A percentile compares a stretch with the other conserved stretches of the same genome.
Evolutionary conservation across 2,113 vertebrate species (phyloP).

Genomic region (Pelobates fuscus): DNA sequence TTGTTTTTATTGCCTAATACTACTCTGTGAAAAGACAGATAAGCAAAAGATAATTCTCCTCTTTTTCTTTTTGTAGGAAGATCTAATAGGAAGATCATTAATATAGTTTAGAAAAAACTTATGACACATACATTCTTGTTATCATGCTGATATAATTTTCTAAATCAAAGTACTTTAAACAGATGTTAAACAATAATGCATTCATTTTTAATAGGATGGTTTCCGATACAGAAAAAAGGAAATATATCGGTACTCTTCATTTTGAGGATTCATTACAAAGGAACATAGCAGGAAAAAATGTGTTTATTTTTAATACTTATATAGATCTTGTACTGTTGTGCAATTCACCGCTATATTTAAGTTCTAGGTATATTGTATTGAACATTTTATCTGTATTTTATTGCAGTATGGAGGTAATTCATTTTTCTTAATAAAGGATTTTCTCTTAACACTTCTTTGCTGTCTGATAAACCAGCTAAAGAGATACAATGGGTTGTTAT

Average conservation of each 20-base stretch:
- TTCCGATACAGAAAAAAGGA: neutral
- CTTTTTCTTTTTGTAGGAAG: neutral
- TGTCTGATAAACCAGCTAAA: no score
- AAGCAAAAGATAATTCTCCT: conserved; percentile 56
- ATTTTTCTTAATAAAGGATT: no score
- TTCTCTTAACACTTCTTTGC: no score
- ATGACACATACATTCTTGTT: neutral
- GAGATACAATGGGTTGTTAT: no score
- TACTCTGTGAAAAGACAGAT: conserved; percentile 62
- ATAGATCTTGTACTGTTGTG: no score
- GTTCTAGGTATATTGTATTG: no score
- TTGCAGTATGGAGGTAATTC: no score
- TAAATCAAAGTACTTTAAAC: neutral
- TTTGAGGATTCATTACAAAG: neutral
- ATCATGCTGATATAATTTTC: neutral
- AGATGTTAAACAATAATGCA: neutral
- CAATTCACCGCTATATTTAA: no score
- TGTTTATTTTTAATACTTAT: neutral
- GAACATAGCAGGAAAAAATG: neutral
- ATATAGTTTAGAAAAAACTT: neutral
- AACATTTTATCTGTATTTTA: no score
- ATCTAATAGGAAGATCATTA: neutral
- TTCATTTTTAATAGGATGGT: neutral
- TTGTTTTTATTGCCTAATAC: conserved; percentile 63
- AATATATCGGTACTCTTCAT: neutral